Evolutionary conservation across 2,113 vertebrate genomes (phyloP).

Genomic region (Oreochromis aureus): DNA sequence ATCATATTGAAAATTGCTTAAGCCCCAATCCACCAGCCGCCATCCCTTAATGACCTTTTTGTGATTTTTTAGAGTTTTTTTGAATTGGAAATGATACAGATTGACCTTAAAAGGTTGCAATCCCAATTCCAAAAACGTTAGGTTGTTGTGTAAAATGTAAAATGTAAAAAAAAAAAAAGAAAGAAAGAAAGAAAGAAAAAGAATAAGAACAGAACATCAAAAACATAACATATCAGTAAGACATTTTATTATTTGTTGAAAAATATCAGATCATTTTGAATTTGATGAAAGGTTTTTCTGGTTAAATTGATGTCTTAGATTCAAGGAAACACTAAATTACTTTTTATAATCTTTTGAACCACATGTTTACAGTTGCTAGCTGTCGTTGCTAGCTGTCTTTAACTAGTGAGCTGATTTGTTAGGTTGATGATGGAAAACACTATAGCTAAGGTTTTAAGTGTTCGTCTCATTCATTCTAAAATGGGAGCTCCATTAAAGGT

Average conservation of each 20-base stretch:
- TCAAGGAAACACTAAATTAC: neutral
- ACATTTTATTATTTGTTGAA: neutral
- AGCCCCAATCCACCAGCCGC: fast-evolving
- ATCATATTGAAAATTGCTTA: fast-evolving
- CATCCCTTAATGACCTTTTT: neutral
- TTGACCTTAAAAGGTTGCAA: neutral
- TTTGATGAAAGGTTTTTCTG: neutral
- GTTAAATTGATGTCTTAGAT: neutral
- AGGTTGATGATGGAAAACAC: fast-evolving
- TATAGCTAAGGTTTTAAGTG: neutral
- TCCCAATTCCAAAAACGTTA: neutral
- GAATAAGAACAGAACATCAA: fast-evolving
- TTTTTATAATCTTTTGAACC: neutral
- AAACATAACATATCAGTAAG: neutral
- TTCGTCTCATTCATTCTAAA: neutral
- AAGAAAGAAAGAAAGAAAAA: no score
- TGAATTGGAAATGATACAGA: neutral
- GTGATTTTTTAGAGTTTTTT: fast-evolving
- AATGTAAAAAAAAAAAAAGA: neutral
- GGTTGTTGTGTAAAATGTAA: neutral
- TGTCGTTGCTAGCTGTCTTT: neutral
- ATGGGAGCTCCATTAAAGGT: neutral
- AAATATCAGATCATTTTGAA: neutral
- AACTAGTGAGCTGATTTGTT: neutral
- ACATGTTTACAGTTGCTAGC: neutral